Conservation (phyloP, 2,113 vertebrate genomes). For the Sylvietta virens region DNA sequence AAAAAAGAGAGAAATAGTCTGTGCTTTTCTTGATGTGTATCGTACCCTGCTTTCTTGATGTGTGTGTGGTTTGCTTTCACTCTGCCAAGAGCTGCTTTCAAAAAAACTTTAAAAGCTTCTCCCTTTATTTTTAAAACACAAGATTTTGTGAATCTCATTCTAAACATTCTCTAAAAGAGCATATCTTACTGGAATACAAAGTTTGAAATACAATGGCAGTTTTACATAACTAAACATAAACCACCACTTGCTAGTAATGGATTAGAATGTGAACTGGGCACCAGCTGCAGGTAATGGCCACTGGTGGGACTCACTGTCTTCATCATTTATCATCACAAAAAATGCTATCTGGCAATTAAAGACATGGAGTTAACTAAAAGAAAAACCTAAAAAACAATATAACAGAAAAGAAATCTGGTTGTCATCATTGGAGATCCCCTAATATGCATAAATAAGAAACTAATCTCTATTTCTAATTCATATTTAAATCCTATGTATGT, state of each 20-base stretch:
- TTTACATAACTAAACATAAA: neutral
- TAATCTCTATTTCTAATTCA: neutral
- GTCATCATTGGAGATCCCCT: neutral
- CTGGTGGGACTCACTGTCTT: neutral
- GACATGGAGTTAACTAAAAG: neutral
- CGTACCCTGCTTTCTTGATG: neutral
- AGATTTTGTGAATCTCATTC: neutral
- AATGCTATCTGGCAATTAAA: neutral
- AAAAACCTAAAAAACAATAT: neutral
- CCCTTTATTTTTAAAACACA: neutral
- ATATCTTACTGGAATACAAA: neutral
- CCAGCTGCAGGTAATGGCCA: neutral
- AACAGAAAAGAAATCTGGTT: neutral
- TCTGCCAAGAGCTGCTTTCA: neutral
- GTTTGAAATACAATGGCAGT: neutral
- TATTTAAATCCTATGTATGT: neutral
- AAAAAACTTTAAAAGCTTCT: neutral
- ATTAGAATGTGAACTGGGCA: neutral
- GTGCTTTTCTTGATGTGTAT: neutral
- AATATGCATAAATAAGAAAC: neutral
- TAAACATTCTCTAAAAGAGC: neutral
- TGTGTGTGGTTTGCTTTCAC: neutral
- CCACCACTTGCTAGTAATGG: neutral
- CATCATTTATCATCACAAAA: neutral
- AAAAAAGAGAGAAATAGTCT: neutral